These are phyloP conservation scores for Luperina testacea DNA, from an alignment of 2,888 invertebrate species.

Conservation along the genomic window DNA sequence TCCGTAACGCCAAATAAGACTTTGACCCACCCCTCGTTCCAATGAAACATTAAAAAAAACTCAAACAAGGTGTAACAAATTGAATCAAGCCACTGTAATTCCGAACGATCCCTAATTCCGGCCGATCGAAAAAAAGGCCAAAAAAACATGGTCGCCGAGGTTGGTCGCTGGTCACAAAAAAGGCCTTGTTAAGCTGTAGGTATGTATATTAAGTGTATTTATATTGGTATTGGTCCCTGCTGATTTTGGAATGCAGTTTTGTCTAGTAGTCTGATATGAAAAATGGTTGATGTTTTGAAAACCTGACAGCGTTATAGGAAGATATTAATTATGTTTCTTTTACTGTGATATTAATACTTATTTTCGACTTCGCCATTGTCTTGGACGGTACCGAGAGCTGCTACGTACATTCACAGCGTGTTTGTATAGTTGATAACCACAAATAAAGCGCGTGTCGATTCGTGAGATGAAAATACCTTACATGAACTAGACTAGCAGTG, in stretches of 20 bases:
- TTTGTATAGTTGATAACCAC: neutral
- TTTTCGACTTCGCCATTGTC: neutral
- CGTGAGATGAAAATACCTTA: neutral
- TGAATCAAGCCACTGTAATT: constrained; percentile 32
- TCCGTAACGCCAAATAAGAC: constrained; percentile 23
- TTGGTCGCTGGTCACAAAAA: constrained; percentile 56
- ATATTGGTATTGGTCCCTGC: constrained; percentile 41
- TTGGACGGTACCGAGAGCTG: neutral
- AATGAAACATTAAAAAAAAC: constrained; percentile 37
- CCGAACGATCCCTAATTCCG: constrained; percentile 48
- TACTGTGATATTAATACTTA: no score
- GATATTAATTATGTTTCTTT: neutral
- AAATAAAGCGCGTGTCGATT: neutral
- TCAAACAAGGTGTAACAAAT: constrained; percentile 58
- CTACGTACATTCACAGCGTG: neutral
- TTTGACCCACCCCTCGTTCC: constrained; percentile 3
- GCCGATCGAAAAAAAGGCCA: constrained; percentile 12
- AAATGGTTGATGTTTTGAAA: constrained; percentile 5
- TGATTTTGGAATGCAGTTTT: constrained; percentile 54
- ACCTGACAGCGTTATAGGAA: neutral
- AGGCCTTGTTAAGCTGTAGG: constrained; percentile 40
- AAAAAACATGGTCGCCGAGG: constrained; percentile 46
- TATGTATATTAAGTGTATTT: constrained; percentile 46
- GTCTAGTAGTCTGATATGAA: constrained; percentile 23
- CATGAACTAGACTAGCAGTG: no score